phyloP scores from a whole-genome alignment of 1,140 invertebrate species.

The Helicoverpa zea region DNA sequence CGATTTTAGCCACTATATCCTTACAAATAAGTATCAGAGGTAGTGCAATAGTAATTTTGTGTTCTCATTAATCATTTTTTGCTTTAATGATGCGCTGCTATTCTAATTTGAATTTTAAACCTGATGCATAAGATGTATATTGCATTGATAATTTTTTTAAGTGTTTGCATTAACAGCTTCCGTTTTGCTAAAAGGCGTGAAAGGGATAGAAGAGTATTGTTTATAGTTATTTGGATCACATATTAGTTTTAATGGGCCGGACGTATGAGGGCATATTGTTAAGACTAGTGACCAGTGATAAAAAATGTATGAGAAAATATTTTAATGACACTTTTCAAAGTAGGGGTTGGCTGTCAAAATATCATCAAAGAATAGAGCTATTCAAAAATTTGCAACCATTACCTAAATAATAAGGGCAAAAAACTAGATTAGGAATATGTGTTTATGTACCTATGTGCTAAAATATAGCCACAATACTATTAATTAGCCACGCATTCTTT shows the following conservation, averaged over 20 bases:
- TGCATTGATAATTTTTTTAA: not conserved
- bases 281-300: slow-evolving; percentile 53
- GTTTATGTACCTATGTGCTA: too few species aligned
- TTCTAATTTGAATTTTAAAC: slow-evolving; percentile 48
- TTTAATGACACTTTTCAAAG: slow-evolving; percentile 14
- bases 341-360: not conserved
- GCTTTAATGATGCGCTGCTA: not conserved
- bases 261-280: slow-evolving; percentile 66
- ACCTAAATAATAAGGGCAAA: too few species aligned
- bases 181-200: slow-evolving; percentile 58
- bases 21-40: not conserved
- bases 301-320: slow-evolving; percentile 56
- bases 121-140: slow-evolving; percentile 21
- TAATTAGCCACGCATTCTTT: not conserved
- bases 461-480: too few species aligned
- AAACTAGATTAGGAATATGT: too few species aligned
- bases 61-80: slow-evolving; percentile 16
- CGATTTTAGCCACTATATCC: not conserved
- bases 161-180: slow-evolving; percentile 59
- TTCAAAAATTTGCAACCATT: too few species aligned
- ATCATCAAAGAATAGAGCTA: too few species aligned
- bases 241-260: slow-evolving; percentile 68
- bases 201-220: slow-evolving; percentile 63
- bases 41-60: not conserved
- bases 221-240: slow-evolving; percentile 60